These are phyloP conservation scores for Prietella phreatophila DNA, from an alignment of 2,113 vertebrate species.

Conservation along the genomic window DNA sequence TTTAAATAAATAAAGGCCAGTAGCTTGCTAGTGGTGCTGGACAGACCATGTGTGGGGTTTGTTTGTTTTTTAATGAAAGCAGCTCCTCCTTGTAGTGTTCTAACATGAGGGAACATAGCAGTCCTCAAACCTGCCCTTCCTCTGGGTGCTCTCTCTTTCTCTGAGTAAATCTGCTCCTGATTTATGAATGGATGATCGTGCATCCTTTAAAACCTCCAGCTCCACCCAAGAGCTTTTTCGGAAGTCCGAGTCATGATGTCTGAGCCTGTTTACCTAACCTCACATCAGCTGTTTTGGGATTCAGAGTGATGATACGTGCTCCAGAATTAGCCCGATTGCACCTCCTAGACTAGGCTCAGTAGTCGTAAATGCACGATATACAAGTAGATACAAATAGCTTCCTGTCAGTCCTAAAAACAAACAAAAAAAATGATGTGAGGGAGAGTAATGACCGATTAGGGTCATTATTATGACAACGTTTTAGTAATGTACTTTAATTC, in stretches of 20 bases:
- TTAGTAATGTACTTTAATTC: not conserved
- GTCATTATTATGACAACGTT: not conserved
- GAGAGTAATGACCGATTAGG: not conserved
- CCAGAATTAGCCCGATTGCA: conserved; percentile 1
- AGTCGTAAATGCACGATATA: not conserved
- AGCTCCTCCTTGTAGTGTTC: not conserved
- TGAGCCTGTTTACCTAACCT: not conserved
- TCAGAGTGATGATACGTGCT: not conserved
- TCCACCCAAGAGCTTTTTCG: not conserved
- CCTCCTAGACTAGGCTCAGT: not conserved
- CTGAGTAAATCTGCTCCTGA: not conserved
- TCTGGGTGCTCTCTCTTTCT: not conserved
- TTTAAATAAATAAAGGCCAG: not conserved
- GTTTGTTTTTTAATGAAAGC: not conserved
- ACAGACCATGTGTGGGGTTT: no score
- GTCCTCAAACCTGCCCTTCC: not conserved
- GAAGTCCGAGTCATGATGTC: not conserved
- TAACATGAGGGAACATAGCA: not conserved
- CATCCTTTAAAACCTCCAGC: not conserved
- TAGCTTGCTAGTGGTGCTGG: not conserved
- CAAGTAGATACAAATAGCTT: not conserved
- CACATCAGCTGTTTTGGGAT: not conserved
- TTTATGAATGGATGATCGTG: conserved; percentile 31
- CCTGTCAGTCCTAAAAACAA: not conserved
- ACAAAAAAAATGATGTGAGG: not conserved